Evolutionary conservation across 2,113 vertebrate species (phyloP), one percentile per base, ranked within the genome.

Genomic region (Sorex araneus): DNA sequence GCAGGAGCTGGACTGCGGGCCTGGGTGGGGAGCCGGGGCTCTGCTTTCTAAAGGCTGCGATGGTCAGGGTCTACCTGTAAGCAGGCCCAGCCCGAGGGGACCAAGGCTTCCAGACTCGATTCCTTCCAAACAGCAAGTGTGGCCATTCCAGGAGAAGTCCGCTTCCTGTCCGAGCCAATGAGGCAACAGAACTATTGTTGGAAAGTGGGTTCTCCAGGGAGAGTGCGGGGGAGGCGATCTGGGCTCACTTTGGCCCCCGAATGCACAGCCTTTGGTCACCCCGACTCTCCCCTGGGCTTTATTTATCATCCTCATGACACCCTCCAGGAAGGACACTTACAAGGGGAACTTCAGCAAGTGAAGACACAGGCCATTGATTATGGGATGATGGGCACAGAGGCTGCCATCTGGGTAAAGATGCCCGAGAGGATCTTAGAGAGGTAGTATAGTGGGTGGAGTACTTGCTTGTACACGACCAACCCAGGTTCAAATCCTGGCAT

Each of bases 311-410:
- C 86, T 86, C 83, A 94, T 89, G 83, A 90, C 63, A 75, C 73
- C 90, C 85, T 88, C 75, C 67, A 70, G 66, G 95, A 95, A 79
- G 86, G 92, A 50, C 79, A 73, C 75, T 45, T 21, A 43, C 88
- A 92, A 95, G 92, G 95, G 87, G 67, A 92, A 94, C 85, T 83
- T 90, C 92, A 93, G 76, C 69, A 84, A 95, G 71, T 0, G 60
- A 95, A 90, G 21, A 85, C 21, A 64, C 15, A 12, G 54, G 57
- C 64, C 19, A 66, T 2, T 23, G 60, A 77, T 30, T 50, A 79
- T 77, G 32, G 27, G 66, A 73, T 32, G 60, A 83, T 77, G 32
- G 6, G 69, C 7, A 23, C 71, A 25, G 76, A 84, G 12, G 21
- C 63, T 25, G 50, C 50, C 16, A 54, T 54, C 16, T 18, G 50